Evolutionary conservation across 2,797 vertebrate species (phyloP), one percentile per base, ranked within the genome.

Genomic region (Limosa lapponica): DNA sequence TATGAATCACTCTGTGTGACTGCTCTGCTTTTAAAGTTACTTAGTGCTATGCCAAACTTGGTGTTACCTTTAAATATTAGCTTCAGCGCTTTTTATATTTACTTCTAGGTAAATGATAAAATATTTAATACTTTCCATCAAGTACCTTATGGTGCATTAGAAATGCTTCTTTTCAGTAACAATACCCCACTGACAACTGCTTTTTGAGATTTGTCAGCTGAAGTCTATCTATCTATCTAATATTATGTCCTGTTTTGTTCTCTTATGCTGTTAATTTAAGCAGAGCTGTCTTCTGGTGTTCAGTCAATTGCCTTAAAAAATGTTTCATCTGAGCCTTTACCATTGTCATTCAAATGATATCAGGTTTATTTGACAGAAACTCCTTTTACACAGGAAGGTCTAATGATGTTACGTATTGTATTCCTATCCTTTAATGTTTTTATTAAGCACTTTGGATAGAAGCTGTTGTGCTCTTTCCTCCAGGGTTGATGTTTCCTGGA

Each of bases 401-500:
- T 94, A 93, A 94, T 94, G 82, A 64, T 43, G 75, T 85, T 91
- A 91, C 54, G 46, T 66, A 85, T 93, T 91, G 46, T 75, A 66
- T 84, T 94, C 23, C 13, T 91, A n/a, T 66, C 61, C 73, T 95
- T 96, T 95, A 79, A 94, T 95, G 89, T 84, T 95, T 93, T 88
- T 84, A 72, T 91, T 94, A 91, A 93, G 74, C 37, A 36, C 48
- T 82, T 89, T 2, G 22, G 14, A 77, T 59, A 52, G 83, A 94
- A 86, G 25, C 51, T 79, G 49, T 87, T 94, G 46, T 72, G 51
- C 36, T 88, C 2, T 86, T 86, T 95, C 77, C 69, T 89, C 10
- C 57, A 88, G 95, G 57, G 57, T 4, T 87, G 72, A 61, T 86
- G 61, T 88, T 90, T 94, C 55, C 58, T 89, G 32, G 34, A 72